Base-by-base conservation (phyloP, 2,797 vertebrate genomes). In the Manis pentadactyla region DNA sequence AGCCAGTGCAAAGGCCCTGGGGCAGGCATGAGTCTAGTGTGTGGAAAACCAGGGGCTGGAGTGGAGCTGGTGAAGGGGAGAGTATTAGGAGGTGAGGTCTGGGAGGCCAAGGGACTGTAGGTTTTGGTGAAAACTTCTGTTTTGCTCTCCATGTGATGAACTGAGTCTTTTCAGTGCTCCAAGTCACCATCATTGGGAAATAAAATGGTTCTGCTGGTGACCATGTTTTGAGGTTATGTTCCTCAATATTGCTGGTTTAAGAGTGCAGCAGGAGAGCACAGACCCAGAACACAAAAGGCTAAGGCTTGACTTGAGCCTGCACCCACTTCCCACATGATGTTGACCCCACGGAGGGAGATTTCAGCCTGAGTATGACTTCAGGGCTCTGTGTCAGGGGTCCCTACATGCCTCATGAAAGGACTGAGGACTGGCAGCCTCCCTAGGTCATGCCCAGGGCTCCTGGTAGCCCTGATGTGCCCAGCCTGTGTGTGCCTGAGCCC, bases 291-390 rank as follows among this genome's bases (percentile, higher is more conserved):
- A 10, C 61, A 31, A 49, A 78, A 63, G 23, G 11, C 37, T 7
- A 2, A 14, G 23, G 55, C 84, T 83, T 0, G 2, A 19, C 34
- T 37, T 7, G 84, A 79, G 29, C 11, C 68, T 13, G 13, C 10
- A 6, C 2, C 51, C 27, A 25, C 7, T 1, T 27, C 37, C 17
- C 37, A 18, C 57, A 2, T 14, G 46, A 23, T 37, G 15, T 7
- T 1, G 10, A 18, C 27, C 66, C 74, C 59, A 4, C 0, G 2
- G 34, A 42, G 23, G 34, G 9, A 37, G 37, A 0, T 57, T 5
- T 25, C 49, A 74, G 53, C 66, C 5, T 4, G 3, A 46, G 17
- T 0, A 13, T 66, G 59, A 51, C 57, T 77, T 68, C 37, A 15
- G 10, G 53, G 34, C 9, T 49, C 53, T 17, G 55, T 17, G 18